Percentiles rank a stretch among this genome's conserved stretches.
Conservation (phyloP, 2,113 vertebrate genomes). For the Spermophilus dauricus region DNA sequence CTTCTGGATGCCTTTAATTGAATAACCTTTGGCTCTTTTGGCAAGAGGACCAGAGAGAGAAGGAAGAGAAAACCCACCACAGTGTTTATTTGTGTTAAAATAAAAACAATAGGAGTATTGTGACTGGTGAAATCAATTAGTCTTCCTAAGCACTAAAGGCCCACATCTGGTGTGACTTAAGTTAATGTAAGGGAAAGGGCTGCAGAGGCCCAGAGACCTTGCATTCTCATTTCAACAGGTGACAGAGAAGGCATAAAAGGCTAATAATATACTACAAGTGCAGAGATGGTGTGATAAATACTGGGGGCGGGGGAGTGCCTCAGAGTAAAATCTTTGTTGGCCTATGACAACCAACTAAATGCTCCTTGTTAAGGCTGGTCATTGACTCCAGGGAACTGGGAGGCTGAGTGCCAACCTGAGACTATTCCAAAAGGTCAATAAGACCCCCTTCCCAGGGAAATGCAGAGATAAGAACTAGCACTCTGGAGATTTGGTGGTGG, state of each 20-base stretch:
- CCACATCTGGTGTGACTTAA: constrained; percentile 97
- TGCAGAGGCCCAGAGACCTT: constrained; percentile 84
- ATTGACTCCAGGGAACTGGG: constrained; percentile 61
- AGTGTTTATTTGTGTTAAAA: constrained; percentile 89
- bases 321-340: constrained; percentile 84
- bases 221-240: constrained; percentile 94
- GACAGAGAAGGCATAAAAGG: constrained; percentile 91
- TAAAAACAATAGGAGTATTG: constrained; percentile 92
- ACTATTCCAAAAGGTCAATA: neutral
- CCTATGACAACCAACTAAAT: constrained; percentile 85
- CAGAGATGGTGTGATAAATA: constrained; percentile 85
- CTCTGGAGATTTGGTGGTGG: neutral
- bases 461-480: constrained; percentile 16
- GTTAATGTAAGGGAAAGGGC: constrained; percentile 89
- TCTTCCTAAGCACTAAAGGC: constrained; percentile 89
- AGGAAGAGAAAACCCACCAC: constrained; percentile 78
- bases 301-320: constrained; percentile 75
- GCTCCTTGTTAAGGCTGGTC: constrained; percentile 77
- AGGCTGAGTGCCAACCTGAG: neutral
- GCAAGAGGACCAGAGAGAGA: constrained; percentile 48
- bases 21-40: constrained; percentile 88
- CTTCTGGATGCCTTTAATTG: constrained; percentile 88
- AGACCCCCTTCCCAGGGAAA: neutral
- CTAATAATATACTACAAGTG: constrained; percentile 89
- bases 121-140: constrained; percentile 95